Evolutionary conservation across 2,888 invertebrate species (phyloP).

Genomic region (Campopleginae sp.): DNA sequence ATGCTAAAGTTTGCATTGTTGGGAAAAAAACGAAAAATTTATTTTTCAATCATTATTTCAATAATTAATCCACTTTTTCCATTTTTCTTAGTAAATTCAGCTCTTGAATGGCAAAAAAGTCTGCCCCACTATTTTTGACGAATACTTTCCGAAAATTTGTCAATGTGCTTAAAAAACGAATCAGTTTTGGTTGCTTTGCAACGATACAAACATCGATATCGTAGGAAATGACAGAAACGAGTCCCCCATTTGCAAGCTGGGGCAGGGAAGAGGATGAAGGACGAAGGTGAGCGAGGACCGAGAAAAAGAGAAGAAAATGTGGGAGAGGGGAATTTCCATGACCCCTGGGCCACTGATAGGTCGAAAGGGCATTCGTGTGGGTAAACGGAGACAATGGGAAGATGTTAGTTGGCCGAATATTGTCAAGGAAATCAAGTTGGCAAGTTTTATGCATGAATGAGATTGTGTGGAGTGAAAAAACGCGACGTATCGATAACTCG

Average conservation of each 20-base stretch:
- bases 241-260: neutral
- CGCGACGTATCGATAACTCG: neutral
- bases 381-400: neutral
- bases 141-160: too few species aligned
- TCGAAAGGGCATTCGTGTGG: constrained; percentile 54
- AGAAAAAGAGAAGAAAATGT: neutral
- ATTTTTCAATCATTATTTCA: too few species aligned
- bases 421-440: neutral
- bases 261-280: neutral
- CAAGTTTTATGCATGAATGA: neutral
- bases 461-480: neutral
- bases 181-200: too few species aligned
- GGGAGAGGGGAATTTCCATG: neutral
- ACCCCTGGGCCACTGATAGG: constrained; percentile 54
- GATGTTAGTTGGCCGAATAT: constrained; percentile 8
- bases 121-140: too few species aligned
- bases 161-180: too few species aligned
- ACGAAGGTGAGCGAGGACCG: neutral
- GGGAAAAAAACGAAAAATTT: too few species aligned
- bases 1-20: too few species aligned
- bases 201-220: too few species aligned
- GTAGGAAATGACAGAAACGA: neutral
- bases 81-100: too few species aligned
- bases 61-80: too few species aligned
- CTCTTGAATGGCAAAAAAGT: too few species aligned